These are phyloP conservation scores for Otus sunia DNA, from an alignment of 2,113 vertebrate species.

Conservation along the genomic window DNA sequence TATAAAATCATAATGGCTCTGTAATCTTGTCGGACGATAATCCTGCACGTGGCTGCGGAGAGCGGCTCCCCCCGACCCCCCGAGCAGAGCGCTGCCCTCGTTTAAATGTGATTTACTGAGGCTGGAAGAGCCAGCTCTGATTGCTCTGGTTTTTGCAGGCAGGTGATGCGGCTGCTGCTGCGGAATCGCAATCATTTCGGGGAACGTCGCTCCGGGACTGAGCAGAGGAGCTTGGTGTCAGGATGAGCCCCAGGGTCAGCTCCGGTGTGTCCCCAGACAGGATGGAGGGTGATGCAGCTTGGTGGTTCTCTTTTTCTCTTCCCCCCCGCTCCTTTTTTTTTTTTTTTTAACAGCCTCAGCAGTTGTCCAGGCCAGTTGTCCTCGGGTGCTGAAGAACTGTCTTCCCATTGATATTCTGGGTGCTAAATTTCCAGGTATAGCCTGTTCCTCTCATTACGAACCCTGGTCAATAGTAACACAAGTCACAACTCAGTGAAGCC, in stretches of 20 bases:
- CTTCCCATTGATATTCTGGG: background rate
- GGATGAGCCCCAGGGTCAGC: background rate
- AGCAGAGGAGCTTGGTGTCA: background rate
- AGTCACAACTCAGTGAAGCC: background rate
- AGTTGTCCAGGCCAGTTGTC: background rate
- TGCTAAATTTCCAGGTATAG: accelerated
- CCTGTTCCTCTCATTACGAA: background rate
- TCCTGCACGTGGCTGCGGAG: accelerated
- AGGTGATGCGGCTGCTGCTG: accelerated
- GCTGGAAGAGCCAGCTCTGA: background rate
- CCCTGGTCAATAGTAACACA: accelerated
- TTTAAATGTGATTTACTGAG: background rate
- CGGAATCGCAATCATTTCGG: background rate
- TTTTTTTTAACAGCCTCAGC: background rate
- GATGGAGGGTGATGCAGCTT: background rate
- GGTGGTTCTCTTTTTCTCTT: background rate
- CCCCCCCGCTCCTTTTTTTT: background rate
- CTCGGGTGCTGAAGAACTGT: background rate
- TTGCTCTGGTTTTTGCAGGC: background rate
- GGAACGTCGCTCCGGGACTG: background rate
- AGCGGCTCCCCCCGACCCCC: background rate
- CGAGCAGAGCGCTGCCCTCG: background rate
- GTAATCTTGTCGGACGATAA: background rate
- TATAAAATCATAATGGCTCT: background rate
- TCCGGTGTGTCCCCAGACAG: accelerated